Evolutionary conservation across 2,888 invertebrate species (phyloP), one percentile per base, ranked within the genome.

Genomic region (Sphaerophoria rueppellii): DNA sequence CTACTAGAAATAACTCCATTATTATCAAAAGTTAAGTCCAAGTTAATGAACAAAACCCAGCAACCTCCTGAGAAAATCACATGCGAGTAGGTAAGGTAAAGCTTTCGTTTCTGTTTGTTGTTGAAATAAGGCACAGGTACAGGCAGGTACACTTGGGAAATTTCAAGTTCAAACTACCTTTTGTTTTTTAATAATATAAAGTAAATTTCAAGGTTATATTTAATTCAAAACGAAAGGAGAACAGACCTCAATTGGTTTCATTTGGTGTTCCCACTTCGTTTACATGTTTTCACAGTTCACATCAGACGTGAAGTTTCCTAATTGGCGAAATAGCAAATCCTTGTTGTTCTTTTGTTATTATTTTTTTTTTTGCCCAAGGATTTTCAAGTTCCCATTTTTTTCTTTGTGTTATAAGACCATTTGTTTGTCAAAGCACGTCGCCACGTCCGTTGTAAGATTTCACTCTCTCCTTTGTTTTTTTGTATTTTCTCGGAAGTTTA

Each of bases 361-460:
- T 32, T 43, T n/a, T n/a, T 32, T 6, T n/a, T 6, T 61, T 46
- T 46, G n/a, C 34, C 61, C 32, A 46, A 46, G 61, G 61, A 34
- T 32, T 61, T n/a, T 46, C 12, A 9, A 9, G 32, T 24, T 43
- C 43, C n/a, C 43, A 2, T 6, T 43, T 61, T 32, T 43, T 40
- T 40, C 40, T 24, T 24, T 1, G 9, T 7, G 43, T 43, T 43
- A n/a, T 40, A 43, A 43, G 6, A 46, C n/a, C 32, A 46, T 46
- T 61, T 60, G 24, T 11, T 32, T 46, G 46, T 61, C 61, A 61
- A 61, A 61, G 46, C 61, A 61, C 61, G 61, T 48, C 46, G 46
- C 32, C 61, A 61, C 61, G 61, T 48, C 46, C 61, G 46, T 9
- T 32, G 4, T 48, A 7, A 32, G 4, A 48, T 43, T 61, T 34